phyloP scores from a whole-genome alignment of 2,113 vertebrate species.

The Mystacornis crossleyi region DNA sequence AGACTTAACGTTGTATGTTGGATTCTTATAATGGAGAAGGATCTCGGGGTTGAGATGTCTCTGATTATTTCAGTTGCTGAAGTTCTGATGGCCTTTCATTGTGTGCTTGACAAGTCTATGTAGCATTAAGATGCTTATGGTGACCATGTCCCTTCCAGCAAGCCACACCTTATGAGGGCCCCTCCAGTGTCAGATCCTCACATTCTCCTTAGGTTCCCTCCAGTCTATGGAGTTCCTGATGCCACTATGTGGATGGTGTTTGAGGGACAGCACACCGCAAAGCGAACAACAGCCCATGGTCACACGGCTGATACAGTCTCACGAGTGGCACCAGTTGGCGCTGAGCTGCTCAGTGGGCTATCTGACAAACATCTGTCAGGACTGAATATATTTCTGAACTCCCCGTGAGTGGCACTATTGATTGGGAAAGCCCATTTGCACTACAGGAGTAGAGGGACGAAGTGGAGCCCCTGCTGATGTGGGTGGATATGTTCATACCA shows the following conservation, averaged over 20 bases:
- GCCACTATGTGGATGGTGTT: not conserved
- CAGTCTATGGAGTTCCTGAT: not conserved
- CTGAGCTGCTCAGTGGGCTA: not conserved
- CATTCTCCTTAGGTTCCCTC: not conserved
- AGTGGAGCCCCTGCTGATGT: not conserved
- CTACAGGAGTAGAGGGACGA: not conserved
- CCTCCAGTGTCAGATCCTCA: not conserved
- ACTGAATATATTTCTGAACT: not conserved
- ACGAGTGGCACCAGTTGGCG: not conserved
- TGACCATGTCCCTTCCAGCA: not conserved
- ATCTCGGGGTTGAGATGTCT: not conserved
- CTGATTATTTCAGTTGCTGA: not conserved
- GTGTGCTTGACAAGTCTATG: not conserved
- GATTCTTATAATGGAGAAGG: not conserved
- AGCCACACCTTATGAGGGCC: rapidly evolving
- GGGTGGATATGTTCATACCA: not conserved
- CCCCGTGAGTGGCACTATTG: not conserved
- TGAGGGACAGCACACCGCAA: not conserved
- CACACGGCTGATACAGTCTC: not conserved
- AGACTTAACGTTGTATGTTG: not conserved
- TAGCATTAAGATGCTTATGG: not conserved
- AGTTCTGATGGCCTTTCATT: not conserved
- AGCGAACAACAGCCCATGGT: not conserved
- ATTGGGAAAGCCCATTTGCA: not conserved
- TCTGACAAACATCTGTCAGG: constrained; percentile 18